Conservation (phyloP, 2,113 vertebrate species). For the Lepisosteus osseus region DNA sequence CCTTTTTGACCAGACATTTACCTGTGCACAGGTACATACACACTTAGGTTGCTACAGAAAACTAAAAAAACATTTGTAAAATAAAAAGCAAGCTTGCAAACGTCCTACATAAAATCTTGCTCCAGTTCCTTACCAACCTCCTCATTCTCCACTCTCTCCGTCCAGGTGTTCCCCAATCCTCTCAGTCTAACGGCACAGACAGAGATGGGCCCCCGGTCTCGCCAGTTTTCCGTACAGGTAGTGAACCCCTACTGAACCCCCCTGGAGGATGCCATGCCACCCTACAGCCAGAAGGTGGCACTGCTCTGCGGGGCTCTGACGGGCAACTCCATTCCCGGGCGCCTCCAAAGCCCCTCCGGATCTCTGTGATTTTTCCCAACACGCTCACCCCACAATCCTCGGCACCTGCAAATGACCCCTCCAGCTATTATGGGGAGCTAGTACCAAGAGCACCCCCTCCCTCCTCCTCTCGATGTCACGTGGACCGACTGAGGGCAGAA, state of each 20-base stretch:
- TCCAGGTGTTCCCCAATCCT: slow-evolving; percentile 46
- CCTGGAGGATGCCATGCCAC: slow-evolving; percentile 36
- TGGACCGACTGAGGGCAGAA: slow-evolving; percentile 63
- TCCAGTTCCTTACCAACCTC: too few species aligned
- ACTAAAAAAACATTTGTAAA: too few species aligned
- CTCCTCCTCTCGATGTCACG: slow-evolving; percentile 49
- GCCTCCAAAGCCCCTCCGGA: slow-evolving; percentile 72
- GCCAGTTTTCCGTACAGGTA: slow-evolving; percentile 72
- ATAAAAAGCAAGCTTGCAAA: too few species aligned
- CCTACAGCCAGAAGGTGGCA: slow-evolving; percentile 43
- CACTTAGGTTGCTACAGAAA: too few species aligned
- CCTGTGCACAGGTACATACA: too few species aligned
- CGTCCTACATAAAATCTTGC: too few species aligned
- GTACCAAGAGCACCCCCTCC: slow-evolving; percentile 50
- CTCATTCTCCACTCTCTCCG: not conserved
- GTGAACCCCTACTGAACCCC: slow-evolving; percentile 70
- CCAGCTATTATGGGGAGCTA: slow-evolving; percentile 68
- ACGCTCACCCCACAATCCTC: slow-evolving; percentile 28
- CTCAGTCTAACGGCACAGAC: slow-evolving; percentile 30
- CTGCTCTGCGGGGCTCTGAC: slow-evolving; percentile 70
- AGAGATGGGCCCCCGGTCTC: slow-evolving; percentile 43
- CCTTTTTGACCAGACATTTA: too few species aligned
- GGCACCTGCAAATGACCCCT: slow-evolving; percentile 39
- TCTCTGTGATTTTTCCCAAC: slow-evolving; percentile 61
- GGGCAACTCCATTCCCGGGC: slow-evolving; percentile 78